phyloP scores from a whole-genome alignment of 2,113 vertebrate genomes.

The Protobothrops mucrosquamatus region DNA sequence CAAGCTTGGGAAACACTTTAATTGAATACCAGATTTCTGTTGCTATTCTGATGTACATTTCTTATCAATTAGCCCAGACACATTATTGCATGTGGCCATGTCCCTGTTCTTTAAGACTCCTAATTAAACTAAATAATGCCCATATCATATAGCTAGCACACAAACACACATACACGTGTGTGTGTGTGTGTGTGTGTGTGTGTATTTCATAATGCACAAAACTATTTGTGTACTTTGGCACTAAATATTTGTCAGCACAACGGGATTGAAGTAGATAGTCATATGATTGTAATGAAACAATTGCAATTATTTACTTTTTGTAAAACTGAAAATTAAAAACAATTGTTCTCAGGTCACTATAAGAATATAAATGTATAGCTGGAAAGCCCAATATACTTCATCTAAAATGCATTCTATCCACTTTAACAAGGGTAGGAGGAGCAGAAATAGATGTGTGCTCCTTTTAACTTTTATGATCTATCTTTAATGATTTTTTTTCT shows the following conservation, averaged over 20 bases:
- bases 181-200: too few species aligned
- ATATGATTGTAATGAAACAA: not conserved
- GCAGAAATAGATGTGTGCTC: not conserved
- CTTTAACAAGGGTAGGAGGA: not conserved
- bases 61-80: conserved; percentile 35
- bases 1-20: conserved; percentile 16
- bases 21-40: conserved; percentile 15
- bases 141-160: too few species aligned
- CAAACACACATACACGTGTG: too few species aligned
- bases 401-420: not conserved
- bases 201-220: not conserved
- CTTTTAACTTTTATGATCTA: not conserved
- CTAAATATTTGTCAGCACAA: not conserved
- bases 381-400: not conserved
- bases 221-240: not conserved
- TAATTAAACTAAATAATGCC: not conserved
- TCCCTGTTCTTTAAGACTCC: not conserved
- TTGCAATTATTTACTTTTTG: not conserved
- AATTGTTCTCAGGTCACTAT: not conserved
- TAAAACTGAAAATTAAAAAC: not conserved
- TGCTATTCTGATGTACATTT: conserved; percentile 6
- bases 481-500: not conserved
- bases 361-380: not conserved
- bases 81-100: conserved; percentile 26
- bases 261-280: not conserved